Percentiles rank a stretch among this genome's conserved stretches.
These are phyloP conservation scores for Ephialtes manifestator DNA, from an alignment of 2,888 invertebrate genomes.

Conservation along the genomic window DNA sequence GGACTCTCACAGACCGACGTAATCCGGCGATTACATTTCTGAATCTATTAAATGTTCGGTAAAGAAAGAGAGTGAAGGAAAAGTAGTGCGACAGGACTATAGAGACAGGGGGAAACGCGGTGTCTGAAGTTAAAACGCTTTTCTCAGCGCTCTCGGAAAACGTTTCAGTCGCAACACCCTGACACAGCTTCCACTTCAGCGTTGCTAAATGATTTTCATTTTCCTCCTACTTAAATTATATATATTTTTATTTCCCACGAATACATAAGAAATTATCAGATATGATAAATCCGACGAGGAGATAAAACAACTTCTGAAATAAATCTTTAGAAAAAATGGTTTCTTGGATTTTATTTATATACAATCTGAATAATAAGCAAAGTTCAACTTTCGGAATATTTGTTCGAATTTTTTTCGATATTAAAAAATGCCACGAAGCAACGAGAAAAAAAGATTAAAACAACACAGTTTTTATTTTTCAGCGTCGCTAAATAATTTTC, in stretches of 20 bases:
- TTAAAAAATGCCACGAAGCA: no score
- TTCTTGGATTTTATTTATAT: no score
- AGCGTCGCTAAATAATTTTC: slow-evolving; percentile 32
- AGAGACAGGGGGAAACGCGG: slow-evolving; percentile 30
- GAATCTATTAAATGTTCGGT: slow-evolving; percentile 67
- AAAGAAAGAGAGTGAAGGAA: slow-evolving; percentile 34
- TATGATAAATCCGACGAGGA: not conserved
- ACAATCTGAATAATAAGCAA: no score
- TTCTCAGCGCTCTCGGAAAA: slow-evolving; percentile 35
- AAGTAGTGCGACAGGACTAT: slow-evolving; percentile 14
- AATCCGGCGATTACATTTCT: slow-evolving; percentile 70
- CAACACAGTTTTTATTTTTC: not conserved
- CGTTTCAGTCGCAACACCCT: slow-evolving; percentile 30
- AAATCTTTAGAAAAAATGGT: not conserved
- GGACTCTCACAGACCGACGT: slow-evolving; percentile 40
- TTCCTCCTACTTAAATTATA: slow-evolving; percentile 22
- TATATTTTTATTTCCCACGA: not conserved
- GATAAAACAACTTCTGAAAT: not conserved
- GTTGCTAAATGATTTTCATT: slow-evolving; percentile 35
- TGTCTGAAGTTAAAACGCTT: slow-evolving; percentile 47
- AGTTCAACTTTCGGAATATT: no score
- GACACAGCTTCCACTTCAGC: not conserved
- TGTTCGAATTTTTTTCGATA: no score
- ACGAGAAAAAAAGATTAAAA: no score
- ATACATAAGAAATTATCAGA: not conserved